Percentiles rank a stretch among this genome's conserved stretches.
Evolutionary conservation across 1,140 invertebrate genomes (phyloP).

Genomic region (Hycleus phaleratus): DNA sequence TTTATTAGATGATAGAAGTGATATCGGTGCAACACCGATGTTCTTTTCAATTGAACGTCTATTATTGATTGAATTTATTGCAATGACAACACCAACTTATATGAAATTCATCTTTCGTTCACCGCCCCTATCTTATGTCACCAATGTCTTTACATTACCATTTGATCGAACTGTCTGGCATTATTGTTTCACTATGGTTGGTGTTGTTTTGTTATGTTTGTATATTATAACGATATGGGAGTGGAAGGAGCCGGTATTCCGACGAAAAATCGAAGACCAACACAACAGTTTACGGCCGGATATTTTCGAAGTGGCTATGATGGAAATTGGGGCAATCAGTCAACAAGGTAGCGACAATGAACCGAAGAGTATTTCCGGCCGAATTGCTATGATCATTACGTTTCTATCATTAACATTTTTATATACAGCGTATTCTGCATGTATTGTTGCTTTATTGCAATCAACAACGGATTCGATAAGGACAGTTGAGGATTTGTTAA

Average conservation of each 20-base stretch:
- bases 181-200: constrained; percentile 16
- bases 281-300: constrained; percentile 5
- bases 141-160: constrained; percentile 53
- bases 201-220: constrained; percentile 17
- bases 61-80: constrained; percentile 48
- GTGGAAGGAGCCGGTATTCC: constrained; percentile 20
- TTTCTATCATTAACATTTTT: constrained; percentile 35
- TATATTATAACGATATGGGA: constrained; percentile 29
- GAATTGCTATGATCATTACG: constrained; percentile 30
- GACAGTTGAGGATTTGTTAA: constrained; percentile 38
- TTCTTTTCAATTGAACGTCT: constrained; percentile 49
- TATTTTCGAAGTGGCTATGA: constrained; percentile 40
- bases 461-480: constrained; percentile 42
- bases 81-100: constrained; percentile 48
- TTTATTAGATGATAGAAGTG: constrained; percentile 46
- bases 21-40: constrained; percentile 51
- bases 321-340: constrained; percentile 47
- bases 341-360: constrained; percentile 49
- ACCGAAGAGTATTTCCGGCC: constrained; percentile 41
- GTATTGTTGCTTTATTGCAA: constrained; percentile 44
- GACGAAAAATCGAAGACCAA: not conserved
- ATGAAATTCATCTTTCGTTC: constrained; percentile 53
- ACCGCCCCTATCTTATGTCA: constrained; percentile 54
- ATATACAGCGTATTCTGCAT: constrained; percentile 37
- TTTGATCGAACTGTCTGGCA: constrained; percentile 42